Base-by-base conservation (phyloP, 2,888 invertebrate genomes). In the Idaea biselata region DNA sequence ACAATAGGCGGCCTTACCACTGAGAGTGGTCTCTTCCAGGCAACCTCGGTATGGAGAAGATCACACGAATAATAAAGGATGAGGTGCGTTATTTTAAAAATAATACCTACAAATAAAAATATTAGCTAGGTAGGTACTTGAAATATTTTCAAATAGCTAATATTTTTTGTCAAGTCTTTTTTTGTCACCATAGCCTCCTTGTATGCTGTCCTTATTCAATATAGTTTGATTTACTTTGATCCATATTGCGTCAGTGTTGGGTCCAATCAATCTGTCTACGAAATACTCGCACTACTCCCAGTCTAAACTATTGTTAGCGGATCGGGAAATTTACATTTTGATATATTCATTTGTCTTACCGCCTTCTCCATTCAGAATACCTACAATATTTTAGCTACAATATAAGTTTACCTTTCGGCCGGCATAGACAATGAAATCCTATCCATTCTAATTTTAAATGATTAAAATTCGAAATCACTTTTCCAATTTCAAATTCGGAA, bases 341-440 rank as follows among this genome's bases (percentile, higher is more conserved):
- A 92, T 91, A 91, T 91, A 90, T 92, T 91, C 91, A 91, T 90
- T 92, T 91, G 91, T 89, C 87, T 89, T 89, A 88, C 90, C 87
- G 75, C 79, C 76, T 68, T 61, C 62, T 60, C 64, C 64, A 62
- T 66, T 66, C 59, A 58, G 31, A 59, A 5, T 25, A 25, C 25
- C 25, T 25, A 25, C 25, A 33, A 56, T 60, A 64, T 69, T 64
- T 61, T 57, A 56, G 56, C 53, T 58, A 25, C 11, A 31, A 55
- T 16, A 31, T 53, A 55, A 31, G 53, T 64, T 56, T 58, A 65
- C 60, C 64, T 58, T 59, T 63, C 63, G 62, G 64, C 63, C 63
- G 62, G 64, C 63, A 66, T 63, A 64, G 65, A 64, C 63, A 67
- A 63, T 63, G 63, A 63, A 62, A 62, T 63, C 66, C 55, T 32